Evolutionary conservation across 1,140 invertebrate species (phyloP), one percentile per base, ranked within the genome.

Genomic region (Polyergus mexicanus): DNA sequence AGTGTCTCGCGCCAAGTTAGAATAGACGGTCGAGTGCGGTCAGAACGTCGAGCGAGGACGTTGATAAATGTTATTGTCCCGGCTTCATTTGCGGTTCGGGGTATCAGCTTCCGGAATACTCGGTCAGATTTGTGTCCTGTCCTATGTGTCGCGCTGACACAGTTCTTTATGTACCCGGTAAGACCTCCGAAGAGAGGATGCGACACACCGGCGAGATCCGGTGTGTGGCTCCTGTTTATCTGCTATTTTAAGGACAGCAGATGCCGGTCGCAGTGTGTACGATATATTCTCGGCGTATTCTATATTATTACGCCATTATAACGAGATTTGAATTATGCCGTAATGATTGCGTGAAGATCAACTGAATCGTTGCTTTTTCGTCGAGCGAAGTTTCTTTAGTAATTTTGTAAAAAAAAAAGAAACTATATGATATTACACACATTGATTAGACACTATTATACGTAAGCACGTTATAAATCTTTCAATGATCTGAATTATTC

Each of bases 61-160:
- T 68, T 91, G 92, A 92, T 93, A 93, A 92, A 89, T 89, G 87
- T 90, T 90, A 90, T 92, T 91, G 90, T 92, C 87, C 80, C 86
- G 88, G 44, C 74, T 44, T n/a, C 87, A 89, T 87, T 88, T 92
- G 92, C 91, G 91, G 89, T 85, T 84, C 65, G 60, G 77, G 87
- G 74, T 88, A 87, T 88, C 88, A 87, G 90, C 89, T 92, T 93
- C 92, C 93, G 88, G 92, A 87, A 89, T 81, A 89, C 88, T 83
- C 60, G 60, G 91, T 87, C 84, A 85, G 68, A 88, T 86, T 89
- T 86, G 58, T 84, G 68, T 77, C 77, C 78, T 84, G 68, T 76
- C 47, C 65, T 62, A 41, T 32, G 47, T 51, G 5, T 19, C 47
- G 47, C 63, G 54, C 56, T 35, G 86, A 88, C 83, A 69, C 60